These are phyloP conservation scores for Calypte anna DNA, from an alignment of 2,113 vertebrate genomes.

Conservation along the genomic window DNA sequence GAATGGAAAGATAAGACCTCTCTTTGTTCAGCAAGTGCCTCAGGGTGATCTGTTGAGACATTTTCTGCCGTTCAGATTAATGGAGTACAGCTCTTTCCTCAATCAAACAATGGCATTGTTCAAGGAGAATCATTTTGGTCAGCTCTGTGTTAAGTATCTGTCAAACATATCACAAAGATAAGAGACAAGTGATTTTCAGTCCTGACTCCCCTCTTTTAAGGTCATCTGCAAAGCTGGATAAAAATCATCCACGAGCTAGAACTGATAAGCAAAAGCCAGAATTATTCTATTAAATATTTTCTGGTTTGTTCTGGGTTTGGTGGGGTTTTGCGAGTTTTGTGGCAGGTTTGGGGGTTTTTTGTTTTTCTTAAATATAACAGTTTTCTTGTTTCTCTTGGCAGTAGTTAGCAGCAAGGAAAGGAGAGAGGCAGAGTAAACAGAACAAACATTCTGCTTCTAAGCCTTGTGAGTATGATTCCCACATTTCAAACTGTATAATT, in stretches of 20 bases:
- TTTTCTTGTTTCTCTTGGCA: neutral
- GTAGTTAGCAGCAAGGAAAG: neutral
- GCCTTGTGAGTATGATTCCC: accelerated
- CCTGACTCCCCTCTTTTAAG: neutral
- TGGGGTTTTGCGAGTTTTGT: too few relatives aligned
- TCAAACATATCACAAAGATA: neutral
- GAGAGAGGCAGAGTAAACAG: neutral
- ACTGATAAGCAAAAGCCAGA: neutral
- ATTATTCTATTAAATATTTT: neutral
- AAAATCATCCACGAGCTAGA: neutral
- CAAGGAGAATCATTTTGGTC: neutral
- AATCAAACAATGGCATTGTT: neutral
- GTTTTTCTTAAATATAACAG: neutral
- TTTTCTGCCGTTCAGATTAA: slow-evolving; percentile 25
- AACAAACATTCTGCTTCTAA: neutral
- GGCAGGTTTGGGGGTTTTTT: neutral
- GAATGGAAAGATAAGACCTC: neutral
- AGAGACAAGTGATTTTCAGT: neutral
- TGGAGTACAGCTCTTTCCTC: neutral
- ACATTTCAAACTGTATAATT: neutral
- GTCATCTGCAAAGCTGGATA: neutral
- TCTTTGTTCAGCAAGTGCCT: slow-evolving; percentile 8
- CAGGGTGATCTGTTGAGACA: neutral
- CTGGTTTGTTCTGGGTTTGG: accelerated
- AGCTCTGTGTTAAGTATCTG: neutral